A percentile compares a stretch with the other conserved stretches of the same genome.
Conservation (phyloP, 2,113 vertebrate species). For the Xiphophorus hellerii region DNA sequence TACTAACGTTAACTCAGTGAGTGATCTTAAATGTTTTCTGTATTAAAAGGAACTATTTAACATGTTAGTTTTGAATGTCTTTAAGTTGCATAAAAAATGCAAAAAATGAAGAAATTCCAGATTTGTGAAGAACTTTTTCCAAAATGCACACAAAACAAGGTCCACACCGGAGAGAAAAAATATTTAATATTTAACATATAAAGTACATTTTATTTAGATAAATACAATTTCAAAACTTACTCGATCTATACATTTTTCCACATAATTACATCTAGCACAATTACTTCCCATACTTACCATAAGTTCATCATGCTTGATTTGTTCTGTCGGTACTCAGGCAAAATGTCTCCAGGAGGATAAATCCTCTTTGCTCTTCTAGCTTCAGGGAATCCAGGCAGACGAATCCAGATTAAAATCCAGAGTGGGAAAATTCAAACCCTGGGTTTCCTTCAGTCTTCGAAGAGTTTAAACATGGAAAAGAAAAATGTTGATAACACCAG, state of each 20-base stretch:
- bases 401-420: constrained; percentile 9
- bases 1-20: too few species aligned
- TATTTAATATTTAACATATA: constrained; percentile 36
- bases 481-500: not conserved
- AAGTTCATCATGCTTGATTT: not conserved
- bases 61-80: not conserved
- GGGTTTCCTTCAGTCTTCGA: not conserved
- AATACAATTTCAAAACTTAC: not conserved
- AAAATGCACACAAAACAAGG: constrained; percentile 23
- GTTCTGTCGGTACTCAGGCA: not conserved
- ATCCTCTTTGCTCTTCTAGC: constrained; percentile 2
- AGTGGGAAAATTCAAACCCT: not conserved
- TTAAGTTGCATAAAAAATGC: not conserved
- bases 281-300: constrained; percentile 52
- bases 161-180: constrained; percentile 19
- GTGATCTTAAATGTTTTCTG: too few species aligned
- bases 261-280: not conserved
- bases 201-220: not conserved
- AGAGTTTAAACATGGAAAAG: constrained; percentile 11
- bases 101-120: too few species aligned
- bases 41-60: not conserved
- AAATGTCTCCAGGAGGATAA: constrained; percentile 21
- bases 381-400: constrained; percentile 17
- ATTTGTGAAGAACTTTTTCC: not conserved
- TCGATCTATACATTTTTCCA: not conserved